Evolutionary conservation across 2,888 invertebrate genomes (phyloP), one percentile per base, ranked within the genome.

Genomic region (Himalopsyche tibetana): DNA sequence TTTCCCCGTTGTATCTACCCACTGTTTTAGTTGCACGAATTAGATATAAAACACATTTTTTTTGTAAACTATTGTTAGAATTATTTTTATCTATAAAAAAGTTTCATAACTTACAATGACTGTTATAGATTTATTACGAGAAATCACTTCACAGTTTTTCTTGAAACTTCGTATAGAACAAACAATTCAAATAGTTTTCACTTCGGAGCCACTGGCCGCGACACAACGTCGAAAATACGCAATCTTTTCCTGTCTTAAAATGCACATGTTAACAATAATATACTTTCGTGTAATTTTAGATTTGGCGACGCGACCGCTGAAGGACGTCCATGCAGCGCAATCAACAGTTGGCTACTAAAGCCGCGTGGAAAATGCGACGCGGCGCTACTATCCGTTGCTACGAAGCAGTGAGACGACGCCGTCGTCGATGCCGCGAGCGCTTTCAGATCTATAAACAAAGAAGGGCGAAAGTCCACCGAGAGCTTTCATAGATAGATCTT

Each of bases 331-430:
- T 55, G 36, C 85, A 63, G 55, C 55, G 82, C 83, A 38, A 85
- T 82, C 85, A 85, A 85, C 85, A 85, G 85, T 80, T 85, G 28
- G 83, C 83, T 63, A 85, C 85, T 85, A 83, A 80, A 42, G 55
- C 12, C 56, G 63, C 40, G 80, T 36, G 74, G 74, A 74, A 36
- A 63, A 38, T 19, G 55, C 74, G 19, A 74, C 28, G 55, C 38
- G 28, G 51, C 80, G 45, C 40, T 42, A 80, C 42, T 45, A 40
- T 17, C 45, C 80, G 80, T 19, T 51, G 51, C 36, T 42, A 28
- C 80, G 42, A 45, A 42, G 51, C 4, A 2, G 51, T 42, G 81
- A 42, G 51, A 51, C 12, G 51, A 51, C 12, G 81, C 38, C 56
- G 80, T 28, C 74, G 38, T 36, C 5, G 11, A 5, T 5, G 79